These are phyloP conservation scores for Pseudobourletiella spinata DNA, from an alignment of 1,140 invertebrate genomes.

Conservation along the genomic window DNA sequence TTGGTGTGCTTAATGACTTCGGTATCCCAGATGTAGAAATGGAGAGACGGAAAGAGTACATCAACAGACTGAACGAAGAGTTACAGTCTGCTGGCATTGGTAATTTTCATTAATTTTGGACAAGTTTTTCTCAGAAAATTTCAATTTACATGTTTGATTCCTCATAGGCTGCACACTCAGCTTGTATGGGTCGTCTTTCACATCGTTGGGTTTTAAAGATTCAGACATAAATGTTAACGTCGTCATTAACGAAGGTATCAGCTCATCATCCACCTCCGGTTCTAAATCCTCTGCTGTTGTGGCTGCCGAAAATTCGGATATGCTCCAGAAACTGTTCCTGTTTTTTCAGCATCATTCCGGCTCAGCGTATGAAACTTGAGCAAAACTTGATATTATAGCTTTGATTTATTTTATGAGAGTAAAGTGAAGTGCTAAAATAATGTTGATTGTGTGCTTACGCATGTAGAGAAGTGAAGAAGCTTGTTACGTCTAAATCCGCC, in stretches of 20 bases:
- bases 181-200: slow-evolving; percentile 28
- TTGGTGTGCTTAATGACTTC: not conserved
- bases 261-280: not conserved
- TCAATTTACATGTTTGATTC: not conserved
- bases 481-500: slow-evolving; percentile 10
- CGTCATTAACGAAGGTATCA: not conserved
- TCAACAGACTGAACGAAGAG: not conserved
- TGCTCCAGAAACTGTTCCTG: slow-evolving; percentile 4
- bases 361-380: not conserved
- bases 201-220: slow-evolving; percentile 30
- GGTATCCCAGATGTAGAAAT: not conserved
- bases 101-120: too few relatives aligned
- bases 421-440: too few relatives aligned
- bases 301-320: slow-evolving; percentile 8
- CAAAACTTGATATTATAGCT: too few relatives aligned
- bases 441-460: too few relatives aligned
- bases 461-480: slow-evolving; percentile 21
- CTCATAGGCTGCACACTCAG: slow-evolving; percentile 3
- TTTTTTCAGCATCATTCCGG: slow-evolving; percentile 4
- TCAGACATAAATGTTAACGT: slow-evolving; percentile 32
- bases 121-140: not conserved
- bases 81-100: not conserved
- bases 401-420: too few relatives aligned
- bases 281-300: not conserved
- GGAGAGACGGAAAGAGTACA: not conserved